phyloP scores from a whole-genome alignment of 2,797 vertebrate genomes.

The Amblyraja radiata region DNA sequence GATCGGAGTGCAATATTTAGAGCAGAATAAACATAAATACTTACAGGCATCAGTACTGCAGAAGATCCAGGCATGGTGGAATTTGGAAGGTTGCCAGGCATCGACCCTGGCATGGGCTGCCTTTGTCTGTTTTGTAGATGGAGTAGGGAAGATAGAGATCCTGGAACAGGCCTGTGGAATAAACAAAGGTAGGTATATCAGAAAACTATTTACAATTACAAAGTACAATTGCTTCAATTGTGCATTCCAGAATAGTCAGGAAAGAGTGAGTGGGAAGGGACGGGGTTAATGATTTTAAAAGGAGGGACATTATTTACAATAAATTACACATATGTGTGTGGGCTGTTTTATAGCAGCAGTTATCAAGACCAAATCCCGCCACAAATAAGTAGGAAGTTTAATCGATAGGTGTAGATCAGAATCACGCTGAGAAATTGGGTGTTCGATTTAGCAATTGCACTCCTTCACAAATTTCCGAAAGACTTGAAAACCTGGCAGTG shows the following conservation, averaged over 20 bases:
- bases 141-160: constrained; percentile 93
- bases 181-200: not conserved
- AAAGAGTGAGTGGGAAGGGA: not conserved
- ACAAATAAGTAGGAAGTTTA: too few relatives aligned
- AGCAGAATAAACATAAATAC: constrained; percentile 52
- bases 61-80: constrained; percentile 97
- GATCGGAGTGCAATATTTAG: not conserved
- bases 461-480: too few relatives aligned
- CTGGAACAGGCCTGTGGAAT: constrained; percentile 83
- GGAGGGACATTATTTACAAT: too few relatives aligned
- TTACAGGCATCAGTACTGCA: constrained; percentile 95
- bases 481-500: too few relatives aligned
- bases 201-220: not conserved
- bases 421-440: too few relatives aligned
- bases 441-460: too few relatives aligned
- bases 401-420: too few relatives aligned
- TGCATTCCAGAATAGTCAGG: not conserved
- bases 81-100: constrained; percentile 95
- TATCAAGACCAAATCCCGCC: too few relatives aligned
- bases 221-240: not conserved
- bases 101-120: constrained; percentile 97
- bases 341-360: too few relatives aligned
- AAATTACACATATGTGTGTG: too few relatives aligned
- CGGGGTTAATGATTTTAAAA: too few relatives aligned
- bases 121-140: constrained; percentile 98